Percentiles rank a stretch among this genome's conserved stretches.
phyloP scores from a whole-genome alignment of 2,113 vertebrate genomes.

The Perca schrenkii region DNA sequence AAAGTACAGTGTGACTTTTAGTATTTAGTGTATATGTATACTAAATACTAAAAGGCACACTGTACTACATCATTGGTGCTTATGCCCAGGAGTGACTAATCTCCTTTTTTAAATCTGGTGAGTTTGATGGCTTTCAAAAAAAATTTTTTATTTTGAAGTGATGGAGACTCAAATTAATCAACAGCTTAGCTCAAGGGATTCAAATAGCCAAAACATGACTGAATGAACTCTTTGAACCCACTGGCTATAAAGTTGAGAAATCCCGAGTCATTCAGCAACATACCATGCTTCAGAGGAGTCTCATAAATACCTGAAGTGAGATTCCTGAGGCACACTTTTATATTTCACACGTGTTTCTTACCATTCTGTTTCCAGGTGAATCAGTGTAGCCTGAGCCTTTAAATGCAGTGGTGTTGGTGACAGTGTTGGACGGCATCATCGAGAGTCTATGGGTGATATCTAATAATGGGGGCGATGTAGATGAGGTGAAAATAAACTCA shows the following conservation, averaged over 20 bases:
- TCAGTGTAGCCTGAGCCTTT: constrained; percentile 79
- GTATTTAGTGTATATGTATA: no score
- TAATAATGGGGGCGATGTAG: constrained; percentile 43
- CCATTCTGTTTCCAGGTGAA: constrained; percentile 81
- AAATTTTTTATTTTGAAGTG: constrained; percentile 19
- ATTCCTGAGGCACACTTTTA: neutral
- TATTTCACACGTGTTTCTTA: constrained; percentile 67
- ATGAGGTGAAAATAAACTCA: constrained; percentile 59
- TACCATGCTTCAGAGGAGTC: neutral
- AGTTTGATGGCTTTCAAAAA: constrained; percentile 5
- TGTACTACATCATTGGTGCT: neutral
- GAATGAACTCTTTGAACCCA: constrained; percentile 11
- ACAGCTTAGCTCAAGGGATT: constrained; percentile 26
- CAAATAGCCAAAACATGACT: constrained; percentile 9
- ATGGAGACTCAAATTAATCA: constrained; percentile 22
- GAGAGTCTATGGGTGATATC: constrained; percentile 33
- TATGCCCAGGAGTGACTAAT: constrained; percentile 15
- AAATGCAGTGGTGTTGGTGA: constrained; percentile 73
- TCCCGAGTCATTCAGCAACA: constrained; percentile 2
- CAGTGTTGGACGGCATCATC: constrained; percentile 89
- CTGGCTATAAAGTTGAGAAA: constrained; percentile 2
- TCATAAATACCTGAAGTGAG: constrained; percentile 5
- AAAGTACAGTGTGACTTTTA: no score
- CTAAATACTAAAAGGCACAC: neutral
- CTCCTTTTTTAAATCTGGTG: constrained; percentile 14